A percentile compares a stretch with the other conserved stretches of the same genome.
These are phyloP conservation scores for Glaucidium brasilianum DNA, from an alignment of 2,113 vertebrate genomes.

Conservation along the genomic window DNA sequence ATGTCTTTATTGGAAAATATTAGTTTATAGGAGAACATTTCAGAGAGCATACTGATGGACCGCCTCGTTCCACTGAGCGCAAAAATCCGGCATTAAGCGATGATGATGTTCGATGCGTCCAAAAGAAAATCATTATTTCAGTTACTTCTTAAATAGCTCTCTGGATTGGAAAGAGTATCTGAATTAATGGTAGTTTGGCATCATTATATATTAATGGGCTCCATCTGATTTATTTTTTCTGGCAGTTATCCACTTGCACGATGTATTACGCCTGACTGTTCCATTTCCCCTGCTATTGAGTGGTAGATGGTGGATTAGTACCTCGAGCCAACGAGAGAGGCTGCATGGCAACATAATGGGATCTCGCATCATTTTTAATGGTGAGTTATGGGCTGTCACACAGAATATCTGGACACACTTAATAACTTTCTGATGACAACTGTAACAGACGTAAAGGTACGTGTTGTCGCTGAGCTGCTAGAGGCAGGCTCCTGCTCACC, in stretches of 20 bases:
- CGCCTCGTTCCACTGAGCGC: not conserved
- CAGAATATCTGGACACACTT: constrained; percentile 27
- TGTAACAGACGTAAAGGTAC: not conserved
- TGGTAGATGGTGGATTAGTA: not conserved
- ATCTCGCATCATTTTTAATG: not conserved
- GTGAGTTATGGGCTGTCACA: constrained; percentile 33
- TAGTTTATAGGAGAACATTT: not conserved
- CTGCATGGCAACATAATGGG: not conserved
- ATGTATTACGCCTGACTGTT: constrained; percentile 4
- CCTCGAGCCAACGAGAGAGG: constrained; percentile 2
- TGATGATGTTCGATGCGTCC: constrained; percentile 11
- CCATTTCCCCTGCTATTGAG: constrained; percentile 6
- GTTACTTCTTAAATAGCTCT: constrained; percentile 26
- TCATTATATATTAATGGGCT: constrained; percentile 43
- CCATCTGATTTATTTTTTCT: constrained; percentile 44
- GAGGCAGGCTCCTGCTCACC: not conserved
- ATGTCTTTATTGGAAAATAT: not conserved
- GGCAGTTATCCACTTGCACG: constrained; percentile 34
- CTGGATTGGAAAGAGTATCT: constrained; percentile 3
- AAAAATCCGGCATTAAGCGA: not conserved
- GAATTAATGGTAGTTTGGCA: constrained; percentile 43
- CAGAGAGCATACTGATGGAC: not conserved
- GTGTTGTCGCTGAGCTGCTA: not conserved
- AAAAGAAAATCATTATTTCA: constrained; percentile 39
- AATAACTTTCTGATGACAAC: constrained; percentile 31